Evolutionary conservation across 2,113 vertebrate species (phyloP).

Genomic region (Paramisgurnus dabryanus): DNA sequence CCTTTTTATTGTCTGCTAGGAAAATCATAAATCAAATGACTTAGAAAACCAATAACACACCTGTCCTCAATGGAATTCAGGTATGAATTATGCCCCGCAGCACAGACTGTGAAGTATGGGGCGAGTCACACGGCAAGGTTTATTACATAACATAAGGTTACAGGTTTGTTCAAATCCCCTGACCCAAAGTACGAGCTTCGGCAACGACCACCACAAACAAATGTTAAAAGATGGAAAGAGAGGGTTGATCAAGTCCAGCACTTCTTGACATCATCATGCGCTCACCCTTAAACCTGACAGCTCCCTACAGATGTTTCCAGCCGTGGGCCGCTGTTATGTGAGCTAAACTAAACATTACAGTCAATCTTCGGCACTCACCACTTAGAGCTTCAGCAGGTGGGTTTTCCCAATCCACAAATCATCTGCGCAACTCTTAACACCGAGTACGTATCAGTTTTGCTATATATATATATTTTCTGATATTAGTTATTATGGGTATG

Average conservation of each 20-base stretch:
- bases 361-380: conserved; percentile 40
- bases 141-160: no score
- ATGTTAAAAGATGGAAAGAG: not conserved
- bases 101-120: no score
- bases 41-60: not conserved
- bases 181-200: no score
- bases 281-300: conserved; percentile 58
- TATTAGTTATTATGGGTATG: not conserved
- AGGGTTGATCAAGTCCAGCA: conserved; percentile 9
- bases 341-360: conserved; percentile 52
- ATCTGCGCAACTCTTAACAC: not conserved
- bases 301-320: conserved; percentile 66
- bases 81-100: not conserved
- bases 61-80: not conserved
- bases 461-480: not conserved
- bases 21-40: not conserved
- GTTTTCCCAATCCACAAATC: conserved; percentile 17
- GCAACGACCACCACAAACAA: not conserved
- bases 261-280: conserved; percentile 63
- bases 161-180: no score
- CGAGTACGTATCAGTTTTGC: not conserved
- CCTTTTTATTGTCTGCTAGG: not conserved
- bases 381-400: conserved; percentile 56
- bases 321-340: conserved; percentile 42
- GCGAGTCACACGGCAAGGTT: no score